phyloP scores from a whole-genome alignment of 2,113 vertebrate genomes.

The Oceanites oceanicus region DNA sequence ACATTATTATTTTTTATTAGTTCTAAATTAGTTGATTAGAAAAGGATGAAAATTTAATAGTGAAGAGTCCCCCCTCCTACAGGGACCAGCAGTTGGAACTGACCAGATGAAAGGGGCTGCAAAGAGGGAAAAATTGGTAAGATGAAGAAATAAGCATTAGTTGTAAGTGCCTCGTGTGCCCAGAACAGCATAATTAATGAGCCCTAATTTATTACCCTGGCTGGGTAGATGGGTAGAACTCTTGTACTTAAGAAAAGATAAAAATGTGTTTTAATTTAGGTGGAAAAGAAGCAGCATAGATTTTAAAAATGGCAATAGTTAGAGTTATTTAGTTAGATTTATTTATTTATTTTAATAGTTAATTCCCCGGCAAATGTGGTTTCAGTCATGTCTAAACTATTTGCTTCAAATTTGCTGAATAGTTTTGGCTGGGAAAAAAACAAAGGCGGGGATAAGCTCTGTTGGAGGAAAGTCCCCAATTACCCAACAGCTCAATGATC shows the following conservation, averaged over 20 bases:
- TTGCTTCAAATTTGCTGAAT: constrained; percentile 35
- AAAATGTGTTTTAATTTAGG: neutral
- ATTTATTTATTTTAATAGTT: constrained; percentile 2
- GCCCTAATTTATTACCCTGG: neutral
- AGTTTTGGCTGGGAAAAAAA: neutral
- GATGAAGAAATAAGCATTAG: neutral
- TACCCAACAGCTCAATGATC: neutral
- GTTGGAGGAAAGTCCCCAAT: neutral
- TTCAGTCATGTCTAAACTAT: constrained; percentile 49
- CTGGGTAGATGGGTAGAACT: neutral
- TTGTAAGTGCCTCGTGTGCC: neutral
- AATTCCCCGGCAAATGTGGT: neutral
- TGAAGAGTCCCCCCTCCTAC: neutral
- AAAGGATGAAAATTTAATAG: neutral
- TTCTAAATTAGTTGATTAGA: neutral
- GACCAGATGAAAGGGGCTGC: neutral
- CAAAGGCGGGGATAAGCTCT: constrained; percentile 8
- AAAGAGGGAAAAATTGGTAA: neutral
- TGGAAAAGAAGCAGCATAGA: neutral
- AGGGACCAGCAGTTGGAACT: neutral
- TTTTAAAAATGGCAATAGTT: neutral
- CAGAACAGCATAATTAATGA: neutral
- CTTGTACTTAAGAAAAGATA: neutral
- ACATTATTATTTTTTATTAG: neutral
- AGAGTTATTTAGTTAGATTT: neutral